phyloP scores from a whole-genome alignment of 2,797 vertebrate genomes.

The Gadopsis bispinosus region DNA sequence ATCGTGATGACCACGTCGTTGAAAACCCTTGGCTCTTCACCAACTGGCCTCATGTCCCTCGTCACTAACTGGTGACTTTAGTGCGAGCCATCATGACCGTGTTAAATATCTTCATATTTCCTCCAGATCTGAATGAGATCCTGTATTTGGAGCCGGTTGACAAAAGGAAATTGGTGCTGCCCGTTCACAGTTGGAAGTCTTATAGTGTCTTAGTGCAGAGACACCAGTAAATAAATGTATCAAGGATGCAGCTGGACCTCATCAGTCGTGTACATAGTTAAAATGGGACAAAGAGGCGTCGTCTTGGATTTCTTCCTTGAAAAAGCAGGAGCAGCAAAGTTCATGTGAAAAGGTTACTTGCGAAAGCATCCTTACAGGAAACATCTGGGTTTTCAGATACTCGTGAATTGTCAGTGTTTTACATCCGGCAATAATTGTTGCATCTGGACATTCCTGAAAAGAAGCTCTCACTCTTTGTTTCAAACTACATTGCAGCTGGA shows the following conservation, averaged over 20 bases:
- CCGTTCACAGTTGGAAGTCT: too few species aligned
- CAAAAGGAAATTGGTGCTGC: not conserved
- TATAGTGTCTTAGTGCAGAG: too few species aligned
- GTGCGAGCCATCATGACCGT: not conserved
- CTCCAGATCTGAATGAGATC: not conserved
- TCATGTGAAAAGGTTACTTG: not conserved
- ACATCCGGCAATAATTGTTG: not conserved
- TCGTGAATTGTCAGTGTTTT: too few species aligned
- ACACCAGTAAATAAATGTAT: not conserved
- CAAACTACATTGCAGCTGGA: not conserved
- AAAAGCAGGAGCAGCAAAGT: not conserved
- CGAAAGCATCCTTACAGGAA: not conserved
- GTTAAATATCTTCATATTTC: not conserved
- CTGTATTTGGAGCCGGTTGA: not conserved
- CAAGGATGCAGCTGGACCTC: not conserved
- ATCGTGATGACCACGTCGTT: not conserved
- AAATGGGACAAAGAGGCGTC: too few species aligned
- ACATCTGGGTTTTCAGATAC: too few species aligned
- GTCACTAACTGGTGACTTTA: not conserved
- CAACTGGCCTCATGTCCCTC: not conserved
- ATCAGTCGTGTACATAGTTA: too few species aligned
- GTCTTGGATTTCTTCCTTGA: not conserved
- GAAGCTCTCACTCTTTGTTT: not conserved
- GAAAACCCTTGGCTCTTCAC: too few species aligned
- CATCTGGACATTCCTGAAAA: too few species aligned